Evolutionary conservation across 1,140 invertebrate genomes (phyloP).

Genomic region (Saccostrea echinata): DNA sequence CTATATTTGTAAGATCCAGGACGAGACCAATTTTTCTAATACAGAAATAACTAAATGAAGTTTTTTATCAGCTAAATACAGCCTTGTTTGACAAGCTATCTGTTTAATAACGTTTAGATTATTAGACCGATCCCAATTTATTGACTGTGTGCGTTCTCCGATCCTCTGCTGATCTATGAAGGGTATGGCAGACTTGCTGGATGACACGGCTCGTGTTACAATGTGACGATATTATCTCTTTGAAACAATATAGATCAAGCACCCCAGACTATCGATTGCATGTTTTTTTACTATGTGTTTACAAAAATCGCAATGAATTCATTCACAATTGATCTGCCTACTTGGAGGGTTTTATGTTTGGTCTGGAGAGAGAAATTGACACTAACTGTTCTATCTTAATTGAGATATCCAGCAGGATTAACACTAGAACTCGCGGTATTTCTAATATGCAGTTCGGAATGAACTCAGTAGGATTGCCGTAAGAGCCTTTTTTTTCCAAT

Average conservation of each 20-base stretch:
- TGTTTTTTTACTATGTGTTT: neutral
- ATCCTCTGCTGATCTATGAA: neutral
- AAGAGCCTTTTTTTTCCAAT: neutral
- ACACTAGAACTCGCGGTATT: neutral
- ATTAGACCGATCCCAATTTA: neutral
- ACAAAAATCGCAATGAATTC: neutral
- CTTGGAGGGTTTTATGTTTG: neutral
- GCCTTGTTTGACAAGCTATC: slow-evolving; percentile 27
- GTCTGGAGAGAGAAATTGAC: neutral
- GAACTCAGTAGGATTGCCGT: neutral
- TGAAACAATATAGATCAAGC: neutral
- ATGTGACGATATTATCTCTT: neutral
- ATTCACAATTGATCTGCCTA: slow-evolving; percentile 5
- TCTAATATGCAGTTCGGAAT: neutral
- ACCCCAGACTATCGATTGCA: neutral
- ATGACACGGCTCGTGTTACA: neutral
- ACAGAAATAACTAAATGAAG: slow-evolving; percentile 21
- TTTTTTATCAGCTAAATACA: slow-evolving; percentile 29
- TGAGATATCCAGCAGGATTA: neutral
- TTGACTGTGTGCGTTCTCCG: neutral
- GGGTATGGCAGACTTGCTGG: neutral
- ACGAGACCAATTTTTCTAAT: neutral
- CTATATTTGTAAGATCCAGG: neutral
- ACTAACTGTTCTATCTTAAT: neutral
- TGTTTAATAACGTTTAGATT: neutral